phyloP scores from a whole-genome alignment of 2,888 invertebrate species.

The Machimus rusticus region DNA sequence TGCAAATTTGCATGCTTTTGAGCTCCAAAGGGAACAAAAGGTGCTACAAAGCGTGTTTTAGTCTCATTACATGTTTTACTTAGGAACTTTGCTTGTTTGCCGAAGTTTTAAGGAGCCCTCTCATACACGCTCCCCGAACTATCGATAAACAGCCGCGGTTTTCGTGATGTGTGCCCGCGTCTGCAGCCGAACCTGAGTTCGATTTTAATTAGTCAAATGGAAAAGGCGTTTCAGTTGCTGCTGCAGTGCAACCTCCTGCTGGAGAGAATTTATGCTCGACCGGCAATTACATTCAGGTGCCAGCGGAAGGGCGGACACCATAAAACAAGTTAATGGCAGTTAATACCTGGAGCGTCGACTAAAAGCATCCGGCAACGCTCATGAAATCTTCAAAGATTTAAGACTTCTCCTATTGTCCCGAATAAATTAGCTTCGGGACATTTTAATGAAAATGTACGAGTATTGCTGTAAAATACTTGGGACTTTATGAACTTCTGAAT shows the following conservation, averaged over 20 bases:
- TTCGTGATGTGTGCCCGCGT: background rate
- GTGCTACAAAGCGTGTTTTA: background rate
- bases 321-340: conserved; percentile 22
- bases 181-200: background rate
- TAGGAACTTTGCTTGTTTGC: background rate
- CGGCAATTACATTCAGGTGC: conserved; percentile 10
- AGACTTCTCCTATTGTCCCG: background rate
- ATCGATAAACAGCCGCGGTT: background rate
- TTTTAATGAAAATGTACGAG: background rate
- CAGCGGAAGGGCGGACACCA: background rate
- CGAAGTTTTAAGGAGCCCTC: background rate
- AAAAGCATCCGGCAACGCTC: background rate
- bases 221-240: background rate
- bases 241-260: background rate
- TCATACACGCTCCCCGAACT: background rate
- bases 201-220: conserved; percentile 26
- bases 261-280: background rate
- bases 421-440: background rate
- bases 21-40: background rate
- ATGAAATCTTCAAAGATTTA: background rate
- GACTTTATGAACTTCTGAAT: background rate
- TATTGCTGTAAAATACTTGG: background rate
- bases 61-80: conserved; percentile 6
- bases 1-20: conserved; percentile 21
- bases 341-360: background rate